These are phyloP conservation scores for Intellagama lesueurii DNA, from an alignment of 2,797 vertebrate genomes.

Conservation along the genomic window DNA sequence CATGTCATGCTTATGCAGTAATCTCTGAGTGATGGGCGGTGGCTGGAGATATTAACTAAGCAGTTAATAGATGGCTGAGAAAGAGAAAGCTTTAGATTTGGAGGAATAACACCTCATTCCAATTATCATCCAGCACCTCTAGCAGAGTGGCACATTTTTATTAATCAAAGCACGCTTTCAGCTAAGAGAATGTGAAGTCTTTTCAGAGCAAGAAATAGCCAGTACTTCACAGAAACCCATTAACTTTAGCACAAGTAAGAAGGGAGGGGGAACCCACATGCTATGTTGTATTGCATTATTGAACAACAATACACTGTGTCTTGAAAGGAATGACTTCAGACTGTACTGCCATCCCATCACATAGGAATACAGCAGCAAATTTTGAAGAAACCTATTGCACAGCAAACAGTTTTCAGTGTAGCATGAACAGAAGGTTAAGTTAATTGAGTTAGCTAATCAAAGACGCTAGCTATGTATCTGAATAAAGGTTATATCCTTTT, in stretches of 20 bases:
- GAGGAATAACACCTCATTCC: neutral
- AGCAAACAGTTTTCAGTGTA: conserved; percentile 15
- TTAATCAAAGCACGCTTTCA: conserved; percentile 28
- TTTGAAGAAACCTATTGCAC: conserved; percentile 18
- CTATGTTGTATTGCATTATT: conserved; percentile 37
- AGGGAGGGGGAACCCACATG: neutral
- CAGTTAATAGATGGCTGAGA: conserved; percentile 17
- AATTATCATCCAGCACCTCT: neutral
- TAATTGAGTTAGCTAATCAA: conserved; percentile 22
- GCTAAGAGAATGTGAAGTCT: conserved; percentile 34
- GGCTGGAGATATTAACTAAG: neutral
- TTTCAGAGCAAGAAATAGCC: conserved; percentile 6
- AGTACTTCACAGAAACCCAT: conserved; percentile 30
- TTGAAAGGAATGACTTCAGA: conserved; percentile 28
- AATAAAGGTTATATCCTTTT: neutral
- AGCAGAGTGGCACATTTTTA: conserved; percentile 37
- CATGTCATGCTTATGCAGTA: neutral
- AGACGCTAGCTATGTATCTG: neutral
- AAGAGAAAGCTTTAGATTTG: neutral
- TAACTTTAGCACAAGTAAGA: conserved; percentile 29
- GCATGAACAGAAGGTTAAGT: conserved; percentile 28
- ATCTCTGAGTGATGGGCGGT: neutral
- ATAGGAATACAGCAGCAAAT: conserved; percentile 24
- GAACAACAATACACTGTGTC: conserved; percentile 30
- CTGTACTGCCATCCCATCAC: conserved; percentile 16